Evolutionary conservation across 2,113 vertebrate species (phyloP).

Genomic region (Platichthys flesus): DNA sequence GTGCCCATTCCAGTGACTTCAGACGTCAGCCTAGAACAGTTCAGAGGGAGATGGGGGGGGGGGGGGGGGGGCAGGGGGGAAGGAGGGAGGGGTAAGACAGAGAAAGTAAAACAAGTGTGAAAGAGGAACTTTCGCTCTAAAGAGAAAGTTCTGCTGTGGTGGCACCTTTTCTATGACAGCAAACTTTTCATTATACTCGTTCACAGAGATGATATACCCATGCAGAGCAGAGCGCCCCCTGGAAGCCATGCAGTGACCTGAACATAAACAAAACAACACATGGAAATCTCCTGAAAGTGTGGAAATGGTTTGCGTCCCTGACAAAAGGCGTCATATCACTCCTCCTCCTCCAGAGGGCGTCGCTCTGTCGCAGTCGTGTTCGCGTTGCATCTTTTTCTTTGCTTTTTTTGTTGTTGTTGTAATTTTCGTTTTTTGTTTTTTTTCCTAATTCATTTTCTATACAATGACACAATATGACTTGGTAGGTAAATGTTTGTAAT

Average conservation of each 20-base stretch:
- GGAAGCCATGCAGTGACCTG: conserved; percentile 49
- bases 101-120: conserved; percentile 80
- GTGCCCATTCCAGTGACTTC: conserved; percentile 98
- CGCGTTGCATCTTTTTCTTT: conserved; percentile 4
- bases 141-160: conserved; percentile 51
- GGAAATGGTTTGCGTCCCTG: background rate
- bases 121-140: conserved; percentile 64
- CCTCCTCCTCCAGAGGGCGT: conserved; percentile 60
- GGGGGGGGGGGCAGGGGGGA: background rate
- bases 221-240: conserved; percentile 13
- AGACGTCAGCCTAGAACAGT: conserved; percentile 95
- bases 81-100: conserved; percentile 62
- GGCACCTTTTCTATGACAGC: conserved; percentile 15
- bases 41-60: conserved; percentile 57
- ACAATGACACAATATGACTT: conserved; percentile 58
- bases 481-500: conserved; percentile 51
- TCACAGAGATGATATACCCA: conserved; percentile 31
- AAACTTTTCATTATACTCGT: conserved; percentile 11
- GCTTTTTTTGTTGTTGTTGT: background rate
- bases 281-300: conserved; percentile 1
- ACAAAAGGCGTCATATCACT: conserved; percentile 68
- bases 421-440: conserved; percentile 42
- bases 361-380: conserved; percentile 49
- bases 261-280: background rate
- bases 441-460: conserved; percentile 52